Percentiles rank a stretch among this genome's conserved stretches.
Conservation (phyloP, 2,113 vertebrate species). For the Dasyurus viverrinus region DNA sequence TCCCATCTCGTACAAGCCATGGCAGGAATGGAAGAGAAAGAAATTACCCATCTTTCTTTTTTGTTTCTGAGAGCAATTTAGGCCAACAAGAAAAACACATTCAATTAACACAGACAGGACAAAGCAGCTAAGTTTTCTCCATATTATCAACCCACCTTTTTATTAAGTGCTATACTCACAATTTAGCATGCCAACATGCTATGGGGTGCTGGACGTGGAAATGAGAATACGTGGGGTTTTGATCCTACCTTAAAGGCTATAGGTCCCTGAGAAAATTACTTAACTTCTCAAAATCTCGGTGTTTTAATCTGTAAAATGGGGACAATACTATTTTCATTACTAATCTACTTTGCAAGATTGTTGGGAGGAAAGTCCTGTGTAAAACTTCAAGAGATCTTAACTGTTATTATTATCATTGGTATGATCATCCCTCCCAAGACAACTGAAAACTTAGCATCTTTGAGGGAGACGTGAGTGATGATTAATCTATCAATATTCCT, state of each 20-base stretch:
- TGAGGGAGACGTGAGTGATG: not conserved
- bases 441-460: not conserved
- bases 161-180: not conserved
- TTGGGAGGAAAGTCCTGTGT: too few relatives aligned
- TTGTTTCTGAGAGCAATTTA: not conserved
- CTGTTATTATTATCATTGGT: too few relatives aligned
- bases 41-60: not conserved
- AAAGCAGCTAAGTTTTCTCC: not conserved
- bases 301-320: too few relatives aligned
- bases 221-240: not conserved
- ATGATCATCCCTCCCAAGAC: too few relatives aligned
- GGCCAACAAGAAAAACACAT: not conserved
- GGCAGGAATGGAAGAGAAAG: not conserved
- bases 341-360: too few relatives aligned
- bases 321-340: too few relatives aligned
- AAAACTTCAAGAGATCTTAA: too few relatives aligned
- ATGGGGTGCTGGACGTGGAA: not conserved
- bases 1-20: not conserved
- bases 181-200: not conserved
- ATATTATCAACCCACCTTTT: not conserved
- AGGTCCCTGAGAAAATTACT: not conserved
- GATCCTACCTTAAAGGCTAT: not conserved
- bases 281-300: too few relatives aligned
- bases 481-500: not conserved
- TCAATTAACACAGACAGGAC: not conserved